phyloP scores from a whole-genome alignment of 1,140 invertebrate species.

The Drosophila athabasca region DNA sequence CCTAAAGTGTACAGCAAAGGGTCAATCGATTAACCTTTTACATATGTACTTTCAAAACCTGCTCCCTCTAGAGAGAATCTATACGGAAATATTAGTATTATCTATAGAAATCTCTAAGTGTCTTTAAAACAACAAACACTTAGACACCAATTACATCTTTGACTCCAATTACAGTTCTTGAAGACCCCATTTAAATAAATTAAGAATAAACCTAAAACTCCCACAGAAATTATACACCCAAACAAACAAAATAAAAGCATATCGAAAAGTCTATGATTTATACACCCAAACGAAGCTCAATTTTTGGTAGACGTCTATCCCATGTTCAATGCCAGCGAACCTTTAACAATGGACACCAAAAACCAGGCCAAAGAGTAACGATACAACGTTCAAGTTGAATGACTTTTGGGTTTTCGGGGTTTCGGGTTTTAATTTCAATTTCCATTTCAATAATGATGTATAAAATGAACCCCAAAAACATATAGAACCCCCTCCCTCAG shows the following conservation, averaged over 20 bases:
- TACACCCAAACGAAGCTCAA: conserved; percentile 1
- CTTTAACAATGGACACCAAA: conserved; percentile 35
- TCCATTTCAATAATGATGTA: conserved; percentile 68
- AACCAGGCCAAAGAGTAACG: conserved; percentile 44
- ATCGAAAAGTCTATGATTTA: conserved; percentile 10
- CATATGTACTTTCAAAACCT: too few relatives aligned
- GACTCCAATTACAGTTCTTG: too few relatives aligned
- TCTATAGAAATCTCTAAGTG: too few relatives aligned
- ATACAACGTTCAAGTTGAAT: conserved; percentile 65
- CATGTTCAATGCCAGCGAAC: conserved; percentile 34
- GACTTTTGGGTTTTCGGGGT: conserved; percentile 45
- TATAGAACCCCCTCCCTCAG: conserved; percentile 8
- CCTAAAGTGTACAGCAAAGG: too few relatives aligned
- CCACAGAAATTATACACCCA: conserved; percentile 10
- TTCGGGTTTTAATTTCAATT: conserved; percentile 56
- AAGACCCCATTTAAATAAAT: too few relatives aligned
- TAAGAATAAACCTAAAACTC: too few relatives aligned
- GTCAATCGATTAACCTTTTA: too few relatives aligned
- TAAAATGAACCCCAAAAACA: conserved; percentile 21
- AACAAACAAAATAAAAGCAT: conserved; percentile 52
- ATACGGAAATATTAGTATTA: too few relatives aligned
- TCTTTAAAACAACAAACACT: too few relatives aligned
- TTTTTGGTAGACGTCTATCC: conserved; percentile 19
- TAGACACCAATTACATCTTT: too few relatives aligned
- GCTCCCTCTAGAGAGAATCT: too few relatives aligned